Evolutionary conservation across 1,140 invertebrate genomes (phyloP), one percentile per base, ranked within the genome.

Genomic region (Chrysoperla carnea): DNA sequence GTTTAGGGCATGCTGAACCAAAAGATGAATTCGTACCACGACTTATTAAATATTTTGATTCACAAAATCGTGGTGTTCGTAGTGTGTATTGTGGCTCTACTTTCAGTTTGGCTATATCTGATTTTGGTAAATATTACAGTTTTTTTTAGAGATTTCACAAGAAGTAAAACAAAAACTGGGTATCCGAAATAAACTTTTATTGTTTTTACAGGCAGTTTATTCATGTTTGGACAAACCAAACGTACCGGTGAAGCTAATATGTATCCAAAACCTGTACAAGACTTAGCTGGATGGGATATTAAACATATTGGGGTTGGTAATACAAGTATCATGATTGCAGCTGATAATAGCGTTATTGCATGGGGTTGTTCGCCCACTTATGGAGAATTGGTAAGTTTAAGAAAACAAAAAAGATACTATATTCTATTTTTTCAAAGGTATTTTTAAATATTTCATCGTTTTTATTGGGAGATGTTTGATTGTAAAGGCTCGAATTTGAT

Each of bases 191-290:
- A 23, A 23, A 23, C 5, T 23, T 23, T 23, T 23, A 5, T n/a
- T 23, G 17, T 23, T 23, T 23, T 5, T 23, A 6, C 52, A 72
- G 69, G 72, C 40, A 65, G 65, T 9, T 62, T 89, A 4, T 85
- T 81, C 57, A 70, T 94, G 54, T 93, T 91, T 66, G 90, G 90
- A 1, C 85, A 90, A 59, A 87, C 83, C 0, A 93, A 92, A 58
- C 76, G 85, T 27, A 84, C 84, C 2, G 90, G 90, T 0, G 89
- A 94, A 57, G 90, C 89, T 1, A 90, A 89, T 50, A 94, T 95
- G 90, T 95, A 95, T 59, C 90, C 90, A 0, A 94, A 95, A 60
- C 85, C 88, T 6, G 80, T 95, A 3, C 85, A 87, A 52, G 90
- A 95, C 66, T 63, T 95, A 1, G 76, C 78, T 48, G 88, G 90